phyloP scores from a whole-genome alignment of 2,113 vertebrate genomes.

The Xenus cinereus region DNA sequence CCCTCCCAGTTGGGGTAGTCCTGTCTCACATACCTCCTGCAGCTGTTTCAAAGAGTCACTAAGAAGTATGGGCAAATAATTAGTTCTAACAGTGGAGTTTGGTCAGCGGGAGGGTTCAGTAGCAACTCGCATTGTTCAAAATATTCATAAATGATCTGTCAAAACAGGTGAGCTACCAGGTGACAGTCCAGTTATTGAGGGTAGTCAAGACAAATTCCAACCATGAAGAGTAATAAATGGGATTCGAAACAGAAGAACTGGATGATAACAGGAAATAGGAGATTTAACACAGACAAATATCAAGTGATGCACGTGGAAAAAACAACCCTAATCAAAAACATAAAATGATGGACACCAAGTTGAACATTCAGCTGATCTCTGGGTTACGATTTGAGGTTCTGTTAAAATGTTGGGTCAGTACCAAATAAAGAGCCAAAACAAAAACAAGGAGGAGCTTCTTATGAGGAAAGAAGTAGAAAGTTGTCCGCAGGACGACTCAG shows the following conservation, averaged over 20 bases:
- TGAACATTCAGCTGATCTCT: background rate
- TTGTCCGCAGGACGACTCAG: rapidly evolving
- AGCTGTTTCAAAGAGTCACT: background rate
- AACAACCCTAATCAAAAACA: background rate
- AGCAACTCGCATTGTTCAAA: background rate
- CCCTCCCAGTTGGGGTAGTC: background rate
- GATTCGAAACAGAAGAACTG: background rate
- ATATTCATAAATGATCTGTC: background rate
- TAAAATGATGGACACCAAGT: background rate
- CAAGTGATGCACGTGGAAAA: background rate
- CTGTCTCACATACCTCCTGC: background rate
- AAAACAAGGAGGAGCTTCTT: background rate
- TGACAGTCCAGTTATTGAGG: background rate
- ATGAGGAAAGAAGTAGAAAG: background rate
- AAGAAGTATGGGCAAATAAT: background rate
- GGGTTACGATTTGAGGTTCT: background rate
- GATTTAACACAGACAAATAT: background rate
- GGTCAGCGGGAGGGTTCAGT: background rate
- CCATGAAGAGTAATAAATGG: background rate
- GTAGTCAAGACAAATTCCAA: background rate
- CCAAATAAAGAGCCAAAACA: background rate
- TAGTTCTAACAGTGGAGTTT: background rate
- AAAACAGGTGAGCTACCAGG: background rate
- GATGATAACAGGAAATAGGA: background rate
- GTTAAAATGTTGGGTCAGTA: background rate